Percentiles rank a stretch among this genome's conserved stretches.
phyloP scores from a whole-genome alignment of 2,113 vertebrate genomes.

The Rafetus swinhoei region DNA sequence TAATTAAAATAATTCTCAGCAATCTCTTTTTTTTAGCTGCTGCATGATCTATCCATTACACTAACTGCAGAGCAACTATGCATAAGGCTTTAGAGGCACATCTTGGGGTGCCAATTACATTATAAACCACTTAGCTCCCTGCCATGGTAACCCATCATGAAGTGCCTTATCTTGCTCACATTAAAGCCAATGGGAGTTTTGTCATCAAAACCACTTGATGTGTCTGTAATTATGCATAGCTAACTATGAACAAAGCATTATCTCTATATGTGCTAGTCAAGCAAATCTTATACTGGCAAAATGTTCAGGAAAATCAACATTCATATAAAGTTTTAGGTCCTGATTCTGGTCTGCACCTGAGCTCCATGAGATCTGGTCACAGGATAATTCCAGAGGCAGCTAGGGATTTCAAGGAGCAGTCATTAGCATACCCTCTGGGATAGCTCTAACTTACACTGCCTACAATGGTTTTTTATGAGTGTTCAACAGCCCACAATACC shows the following conservation, averaged over 20 bases:
- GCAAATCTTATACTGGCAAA: not conserved
- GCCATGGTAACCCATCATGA: not conserved
- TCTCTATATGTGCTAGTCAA: not conserved
- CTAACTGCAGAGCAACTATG: not conserved
- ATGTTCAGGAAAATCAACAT: not conserved
- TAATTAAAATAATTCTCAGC: too few species aligned
- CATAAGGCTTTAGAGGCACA: not conserved
- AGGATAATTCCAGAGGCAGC: not conserved
- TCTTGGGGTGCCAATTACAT: not conserved
- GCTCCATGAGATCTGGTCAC: not conserved
- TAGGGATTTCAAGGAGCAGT: not conserved
- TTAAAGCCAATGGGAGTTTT: not conserved
- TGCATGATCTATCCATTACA: not conserved
- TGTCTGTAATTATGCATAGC: not conserved
- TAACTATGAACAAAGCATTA: not conserved
- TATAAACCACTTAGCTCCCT: not conserved
- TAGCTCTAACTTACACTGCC: not conserved
- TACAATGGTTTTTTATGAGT: not conserved
- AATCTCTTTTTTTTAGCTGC: not conserved
- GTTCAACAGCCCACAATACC: not conserved
- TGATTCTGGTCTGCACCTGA: not conserved
- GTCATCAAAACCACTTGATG: not conserved
- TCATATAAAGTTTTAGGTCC: not conserved
- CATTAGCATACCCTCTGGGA: not conserved
- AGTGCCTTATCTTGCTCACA: not conserved